Percentiles rank a stretch among this genome's conserved stretches.
phyloP scores from a whole-genome alignment of 1,140 invertebrate species.

The Bactericera cockerelli region DNA sequence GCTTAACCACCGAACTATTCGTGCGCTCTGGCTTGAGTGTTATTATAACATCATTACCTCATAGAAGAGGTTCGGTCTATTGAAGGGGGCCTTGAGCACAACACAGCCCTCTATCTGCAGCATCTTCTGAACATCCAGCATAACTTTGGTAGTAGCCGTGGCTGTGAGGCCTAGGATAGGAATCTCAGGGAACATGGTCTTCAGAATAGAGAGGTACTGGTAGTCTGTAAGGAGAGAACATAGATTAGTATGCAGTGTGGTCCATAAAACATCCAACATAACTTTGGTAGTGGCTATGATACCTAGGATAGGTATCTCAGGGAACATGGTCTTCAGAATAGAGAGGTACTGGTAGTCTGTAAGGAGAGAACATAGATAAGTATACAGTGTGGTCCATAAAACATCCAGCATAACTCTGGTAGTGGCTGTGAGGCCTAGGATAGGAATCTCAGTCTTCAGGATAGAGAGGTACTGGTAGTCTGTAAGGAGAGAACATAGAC shows the following conservation, averaged over 20 bases:
- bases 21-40: too few species aligned
- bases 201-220: constrained; percentile 70
- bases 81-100: constrained; percentile 71
- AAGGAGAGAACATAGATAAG: constrained; percentile 25
- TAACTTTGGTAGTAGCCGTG: constrained; percentile 68
- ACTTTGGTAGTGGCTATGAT: constrained; percentile 70
- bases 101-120: constrained; percentile 63
- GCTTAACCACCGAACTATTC: too few species aligned
- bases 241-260: constrained; percentile 16
- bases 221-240: constrained; percentile 53
- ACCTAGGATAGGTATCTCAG: constrained; percentile 70
- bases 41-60: too few species aligned
- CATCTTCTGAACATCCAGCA: constrained; percentile 73
- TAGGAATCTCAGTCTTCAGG: constrained; percentile 61
- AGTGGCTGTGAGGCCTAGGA: constrained; percentile 81
- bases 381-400: too few species aligned
- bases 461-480: constrained; percentile 84
- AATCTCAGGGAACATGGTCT: constrained; percentile 64
- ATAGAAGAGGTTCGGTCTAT: constrained; percentile 80
- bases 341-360: constrained; percentile 81
- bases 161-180: constrained; percentile 84
- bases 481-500: constrained; percentile 29
- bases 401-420: constrained; percentile 55
- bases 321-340: constrained; percentile 67
- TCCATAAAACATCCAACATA: constrained; percentile 53